Base-by-base conservation (phyloP, 2,888 invertebrate species). In the Imbricaverruca yamaguchii region DNA sequence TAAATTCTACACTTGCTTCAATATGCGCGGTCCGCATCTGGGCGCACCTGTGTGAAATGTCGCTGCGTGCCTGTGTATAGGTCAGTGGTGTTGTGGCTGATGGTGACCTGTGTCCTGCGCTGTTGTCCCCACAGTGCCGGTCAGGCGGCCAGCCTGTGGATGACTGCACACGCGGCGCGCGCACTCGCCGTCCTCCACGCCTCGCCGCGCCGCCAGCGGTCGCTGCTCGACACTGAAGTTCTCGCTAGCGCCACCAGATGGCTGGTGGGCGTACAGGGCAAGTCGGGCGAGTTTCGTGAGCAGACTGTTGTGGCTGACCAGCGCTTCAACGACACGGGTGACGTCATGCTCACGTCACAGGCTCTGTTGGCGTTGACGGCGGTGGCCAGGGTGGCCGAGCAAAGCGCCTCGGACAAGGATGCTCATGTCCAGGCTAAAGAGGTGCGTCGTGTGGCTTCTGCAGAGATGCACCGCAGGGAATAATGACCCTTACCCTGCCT, bases 61-160 rank as follows among this genome's bases (percentile, higher is more conserved):
- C 39, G 39, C 39, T 39, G 39, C 4, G 39, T 39, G 39, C 39
- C 2, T 39, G 39, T 39, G 39, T 39, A 39, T 4, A 39, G 39
- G 39, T 39, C 39, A 39, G 39, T 39, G 39, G 2, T 39, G 39
- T 39, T 39, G 39, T 39, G 39, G 39, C 39, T 39, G 39, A 39
- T 67, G 12, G 15, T 63, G 63, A 63, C 15, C 63, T 67, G 23
- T 25, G 6, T 9, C 23, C 67, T 10, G n/a, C 67, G 23, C 23
- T 18, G 8, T 18, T 15, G 15, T 67, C 39, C 18, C 56, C 6
- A 0, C 82, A 83, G 83, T n/a, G 82, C 81, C 8, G 82, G 80
- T 59, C 78, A 81, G 39, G 81, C 82, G 21, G 81, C 81, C 53
- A 83, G 81, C 9, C 82, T 84, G 59, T 84, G 83, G 83, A 80